Evolutionary conservation across 1,140 invertebrate genomes (phyloP), one percentile per base, ranked within the genome.

Genomic region (Scaptomyza montana): DNA sequence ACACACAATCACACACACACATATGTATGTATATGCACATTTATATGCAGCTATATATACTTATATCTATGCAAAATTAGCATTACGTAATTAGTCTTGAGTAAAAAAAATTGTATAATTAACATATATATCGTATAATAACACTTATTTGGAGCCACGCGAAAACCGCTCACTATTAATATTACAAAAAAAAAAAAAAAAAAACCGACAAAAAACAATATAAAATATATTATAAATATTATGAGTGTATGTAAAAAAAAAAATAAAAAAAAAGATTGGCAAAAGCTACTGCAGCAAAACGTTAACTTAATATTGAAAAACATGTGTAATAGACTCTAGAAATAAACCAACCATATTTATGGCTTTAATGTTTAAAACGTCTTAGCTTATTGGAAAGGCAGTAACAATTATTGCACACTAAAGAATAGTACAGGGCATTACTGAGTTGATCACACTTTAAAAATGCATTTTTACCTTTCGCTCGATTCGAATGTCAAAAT

Each of bases 341-440:
- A 84, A 84, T 89, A 89, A 89, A 89, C 45, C 71, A 78, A 89
- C 80, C 69, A 78, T 89, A 84, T 89, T 80, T 80, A 84, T 89
- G 84, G 84, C 84, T 89, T 89, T 72, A 89, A 89, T 89, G 79
- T 89, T 78, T 67, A 79, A 74, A 69, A 21, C 5, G 5, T 39
- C 16, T 36, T 9, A 47, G 13, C 43, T 68, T 7, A 36, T 43
- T 59, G 33, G 21, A 49, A 68, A 45, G 53, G 25, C 4, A 46
- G 3, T 7, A 16, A 4, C 53, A 64, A 47, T 30, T 61, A 47
- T 5, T 43, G 39, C 21, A 19, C 30, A 33, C 30, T 33, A 33
- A 33, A 4, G 30, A 16, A 16, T 16, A 16, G 16, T 16, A 16
- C 16, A 30, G 16, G 45, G 45, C 19, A 19, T 21, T 19, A 9